These are phyloP conservation scores for Drosophila nebulosa DNA, from an alignment of 1,140 invertebrate species.

Conservation along the genomic window DNA sequence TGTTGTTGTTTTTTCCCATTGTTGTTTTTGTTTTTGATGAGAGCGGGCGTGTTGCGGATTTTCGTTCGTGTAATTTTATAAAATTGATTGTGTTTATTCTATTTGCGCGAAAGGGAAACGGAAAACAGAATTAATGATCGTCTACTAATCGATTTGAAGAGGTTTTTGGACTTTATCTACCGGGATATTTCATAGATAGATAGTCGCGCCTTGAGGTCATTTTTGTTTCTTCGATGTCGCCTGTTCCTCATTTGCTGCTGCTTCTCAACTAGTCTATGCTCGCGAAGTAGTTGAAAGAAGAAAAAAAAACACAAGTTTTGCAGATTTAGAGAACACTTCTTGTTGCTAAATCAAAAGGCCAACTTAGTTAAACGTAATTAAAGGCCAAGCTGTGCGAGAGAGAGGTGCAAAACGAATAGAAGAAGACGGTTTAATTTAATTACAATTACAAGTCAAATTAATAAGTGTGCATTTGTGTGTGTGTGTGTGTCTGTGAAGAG, in stretches of 20 bases:
- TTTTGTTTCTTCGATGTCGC: neutral
- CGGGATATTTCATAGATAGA: neutral
- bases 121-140: too few species aligned
- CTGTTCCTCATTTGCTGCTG: conserved; percentile 14
- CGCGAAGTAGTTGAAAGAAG: conserved; percentile 60
- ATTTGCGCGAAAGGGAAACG: too few species aligned
- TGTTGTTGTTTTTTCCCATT: too few species aligned
- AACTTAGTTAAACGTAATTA: neutral
- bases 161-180: neutral
- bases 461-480: conserved; percentile 39
- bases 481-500: too few species aligned
- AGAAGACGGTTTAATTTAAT: conserved; percentile 64
- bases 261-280: conserved; percentile 27
- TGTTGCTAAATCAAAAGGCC: neutral
- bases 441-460: conserved; percentile 54
- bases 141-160: neutral
- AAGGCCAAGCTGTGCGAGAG: conserved; percentile 22
- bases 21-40: too few species aligned
- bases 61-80: too few species aligned
- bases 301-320: conserved; percentile 28
- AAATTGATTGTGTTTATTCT: too few species aligned
- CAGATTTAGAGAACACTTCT: conserved; percentile 11
- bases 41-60: too few species aligned
- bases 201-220: neutral
- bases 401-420: conserved; percentile 33